Evolutionary conservation across 2,888 invertebrate genomes (phyloP), one percentile per base, ranked within the genome.

Genomic region (Rutpela maculata): DNA sequence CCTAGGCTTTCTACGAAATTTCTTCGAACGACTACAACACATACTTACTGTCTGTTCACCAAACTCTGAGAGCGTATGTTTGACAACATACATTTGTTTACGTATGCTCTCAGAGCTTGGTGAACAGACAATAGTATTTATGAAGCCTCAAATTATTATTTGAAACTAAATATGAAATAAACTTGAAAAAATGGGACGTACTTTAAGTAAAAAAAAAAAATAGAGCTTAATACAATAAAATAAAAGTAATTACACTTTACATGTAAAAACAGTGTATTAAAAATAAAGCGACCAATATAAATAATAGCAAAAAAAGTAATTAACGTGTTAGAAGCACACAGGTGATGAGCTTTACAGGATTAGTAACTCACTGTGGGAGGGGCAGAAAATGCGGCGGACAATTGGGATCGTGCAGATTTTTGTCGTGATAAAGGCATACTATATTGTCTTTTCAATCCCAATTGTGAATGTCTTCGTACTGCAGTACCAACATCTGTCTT

Each of bases 401-500:
- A 85, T 88, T 90, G 90, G 83, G 90, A 91, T 85, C 87, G 91
- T 86, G 87, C 88, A 84, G 84, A 91, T 88, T 86, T 87, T 82
- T 88, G 91, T 84, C 87, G 89, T 86, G 87, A 91, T 38, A 91
- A 88, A 89, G 85, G 92, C 89, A 87, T 85, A 78, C 88, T 88
- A 67, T 85, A 82, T 76, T 89, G 86, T 74, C 89, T 84, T 75
- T 78, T 79, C 66, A 85, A 76, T 70, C 81, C 84, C 69, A 79
- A 80, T 62, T 82, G 80, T 18, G 85, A 83, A 80, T 81, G 82
- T 62, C 86, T 85, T 71, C 85, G 83, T 86, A 92, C 89, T 76
- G 91, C 91, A 83, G 90, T 90, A 84, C 90, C 90, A 90, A 95
- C 91, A 90, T 95, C 94, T 87, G 94, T 95, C 93, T 95, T 95